Base-by-base conservation (phyloP, 2,113 vertebrate genomes). In the Halcyon malimbica region DNA sequence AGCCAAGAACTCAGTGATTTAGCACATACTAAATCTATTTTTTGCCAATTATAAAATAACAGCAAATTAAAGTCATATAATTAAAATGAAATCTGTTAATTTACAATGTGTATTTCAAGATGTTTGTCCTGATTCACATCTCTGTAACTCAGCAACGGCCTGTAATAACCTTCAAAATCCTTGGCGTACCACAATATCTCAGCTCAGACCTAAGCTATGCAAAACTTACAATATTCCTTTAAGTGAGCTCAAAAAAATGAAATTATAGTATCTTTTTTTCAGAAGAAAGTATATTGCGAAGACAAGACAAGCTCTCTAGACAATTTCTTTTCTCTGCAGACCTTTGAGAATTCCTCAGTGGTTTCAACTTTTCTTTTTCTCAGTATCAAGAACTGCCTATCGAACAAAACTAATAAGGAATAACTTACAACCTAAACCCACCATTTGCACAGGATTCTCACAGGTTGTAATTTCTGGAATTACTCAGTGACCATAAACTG, bases 241-340 rank as follows among this genome's bases (percentile, higher is more conserved):
- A 77, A 60, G 4, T 53, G 57, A 77, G 42, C 41, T 63, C 20
- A 79, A 81, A 79, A 86, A 83, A 90, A 33, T 5, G 5, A 63
- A 65, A 33, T 23, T 26, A 44, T 8, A 28, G 13, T 50, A 70
- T 11, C 5, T 41, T 88, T 86, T 51, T 79, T 78, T 75, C 28
- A 88, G 35, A 88, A 71, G 13, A 51, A 35, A 75, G 31, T 20
- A 71, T 24, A 35, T 3, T 64, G 29, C 57, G 83, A 87, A 85
- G 35, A 33, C 16, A 83, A 63, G 11, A 51, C 18, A 88, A 86
- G 41, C 16, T 83, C 50, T 57, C 67, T 28, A 81, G 28, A 57
- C 10, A 56, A 31, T 26, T 12, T 1, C 57, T 46, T 23, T 2
- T 76, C 24, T 39, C 24, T 1, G 0, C 2, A 69, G 25, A 23